phyloP scores from a whole-genome alignment of 2,113 vertebrate genomes.

The Gopherus flavomarginatus region DNA sequence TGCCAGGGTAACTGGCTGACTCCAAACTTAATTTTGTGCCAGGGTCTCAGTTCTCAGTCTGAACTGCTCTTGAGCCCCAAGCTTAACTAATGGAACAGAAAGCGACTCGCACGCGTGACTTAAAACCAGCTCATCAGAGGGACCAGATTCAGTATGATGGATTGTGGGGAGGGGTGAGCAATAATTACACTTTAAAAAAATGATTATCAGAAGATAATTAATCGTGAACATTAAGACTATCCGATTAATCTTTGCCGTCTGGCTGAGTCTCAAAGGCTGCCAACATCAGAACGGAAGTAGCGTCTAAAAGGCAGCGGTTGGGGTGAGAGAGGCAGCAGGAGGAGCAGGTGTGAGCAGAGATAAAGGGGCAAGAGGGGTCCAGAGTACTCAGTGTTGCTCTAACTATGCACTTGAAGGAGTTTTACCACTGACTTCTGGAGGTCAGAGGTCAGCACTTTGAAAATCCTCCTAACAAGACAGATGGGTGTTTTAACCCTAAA shows the following conservation, averaged over 20 bases:
- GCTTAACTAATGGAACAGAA: background rate
- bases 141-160: constrained; percentile 26
- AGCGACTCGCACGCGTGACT: background rate
- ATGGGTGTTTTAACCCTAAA: background rate
- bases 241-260: background rate
- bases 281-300: background rate
- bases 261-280: background rate
- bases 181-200: background rate
- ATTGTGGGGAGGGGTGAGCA: background rate
- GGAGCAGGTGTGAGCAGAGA: background rate
- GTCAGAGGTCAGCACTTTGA: background rate
- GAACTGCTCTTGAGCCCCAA: background rate
- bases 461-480: background rate
- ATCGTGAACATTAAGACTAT: constrained; percentile 31
- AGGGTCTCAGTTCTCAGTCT: background rate
- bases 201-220: constrained; percentile 26
- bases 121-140: background rate
- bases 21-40: background rate
- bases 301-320: background rate
- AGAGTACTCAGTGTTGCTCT: background rate
- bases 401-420: background rate
- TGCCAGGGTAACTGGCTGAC: background rate
- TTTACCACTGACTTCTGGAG: background rate
- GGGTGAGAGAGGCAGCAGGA: background rate
- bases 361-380: fast-evolving